A percentile compares a stretch with the other conserved stretches of the same genome.
Conservation (phyloP, 2,113 vertebrate species). For the Paracanthobrama guichenoti region DNA sequence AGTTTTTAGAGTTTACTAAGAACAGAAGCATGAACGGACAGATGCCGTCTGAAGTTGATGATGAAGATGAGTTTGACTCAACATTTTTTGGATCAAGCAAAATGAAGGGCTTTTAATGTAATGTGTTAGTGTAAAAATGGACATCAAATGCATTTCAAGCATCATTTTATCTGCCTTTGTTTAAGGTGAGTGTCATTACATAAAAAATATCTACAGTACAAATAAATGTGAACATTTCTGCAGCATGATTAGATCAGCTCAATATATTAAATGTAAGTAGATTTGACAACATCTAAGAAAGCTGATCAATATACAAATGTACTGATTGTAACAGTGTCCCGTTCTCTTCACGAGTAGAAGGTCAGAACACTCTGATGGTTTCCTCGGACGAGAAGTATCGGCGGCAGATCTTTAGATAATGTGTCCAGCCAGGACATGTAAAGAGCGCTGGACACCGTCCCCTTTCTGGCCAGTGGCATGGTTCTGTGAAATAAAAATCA, state of each 20-base stretch:
- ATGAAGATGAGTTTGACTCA: not conserved
- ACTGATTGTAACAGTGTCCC: conserved; percentile 34
- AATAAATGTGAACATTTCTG: not conserved
- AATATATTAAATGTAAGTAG: not conserved
- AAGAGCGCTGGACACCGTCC: conserved; percentile 91
- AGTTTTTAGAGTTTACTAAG: not conserved
- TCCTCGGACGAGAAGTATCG: conserved; percentile 91
- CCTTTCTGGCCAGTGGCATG: conserved; percentile 92
- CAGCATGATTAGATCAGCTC: not conserved
- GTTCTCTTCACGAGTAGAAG: conserved; percentile 87
- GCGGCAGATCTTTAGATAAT: conserved; percentile 89
- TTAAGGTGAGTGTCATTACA: not conserved
- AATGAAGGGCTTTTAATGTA: not conserved
- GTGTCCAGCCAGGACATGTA: conserved; percentile 98
- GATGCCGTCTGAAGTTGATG: not conserved
- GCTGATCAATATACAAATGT: not conserved
- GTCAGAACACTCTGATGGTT: conserved; percentile 99
- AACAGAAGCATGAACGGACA: not conserved
- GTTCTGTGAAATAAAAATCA: conserved; percentile 74
- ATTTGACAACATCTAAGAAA: not conserved
- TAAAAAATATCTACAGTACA: not conserved
- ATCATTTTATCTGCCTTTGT: not conserved
- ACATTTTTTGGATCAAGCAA: not conserved
- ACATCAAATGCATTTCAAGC: not conserved
- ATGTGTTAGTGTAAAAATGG: not conserved